Base-by-base conservation (phyloP, 2,113 vertebrate species). In the Isichthys henryi region DNA sequence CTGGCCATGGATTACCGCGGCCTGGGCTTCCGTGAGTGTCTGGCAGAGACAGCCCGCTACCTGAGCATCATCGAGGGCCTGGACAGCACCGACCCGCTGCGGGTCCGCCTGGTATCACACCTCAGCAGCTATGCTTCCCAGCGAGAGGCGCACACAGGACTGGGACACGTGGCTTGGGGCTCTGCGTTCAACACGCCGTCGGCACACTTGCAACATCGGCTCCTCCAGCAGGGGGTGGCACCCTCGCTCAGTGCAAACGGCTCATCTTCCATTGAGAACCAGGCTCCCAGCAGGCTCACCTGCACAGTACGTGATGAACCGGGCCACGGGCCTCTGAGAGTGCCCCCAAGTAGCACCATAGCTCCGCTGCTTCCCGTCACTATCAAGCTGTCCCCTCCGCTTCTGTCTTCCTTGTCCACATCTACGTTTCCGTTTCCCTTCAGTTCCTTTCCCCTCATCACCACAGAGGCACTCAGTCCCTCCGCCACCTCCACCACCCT, bases 1-100 rank as follows among this genome's bases (percentile, higher is more conserved):
- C 96, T 99, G 91, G 98, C 98, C 15, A 98, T 99, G 98, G 98
- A 99, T 94, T 99, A 99, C 92, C 96, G 98, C 46, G 98, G 98
- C 90, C 92, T 99, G 85, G 98, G 98, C 21, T 99, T 99, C 95
- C 96, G 98, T 90, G 98, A 99, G 93, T 99, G 98, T 88, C 95
- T 99, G 94, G 98, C 98, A 0, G 98, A 99, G 94, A 98, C 98
- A 0, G 98, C 97, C 80, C 97, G 98, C n/a, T 99, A 99, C 91
- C 95, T 99, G 89, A 98, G 98, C 91, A 97, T 99, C 74, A 98
- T 99, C 5, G 98, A 99, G 91, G 98, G 98, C 23, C 92, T 99
- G 91, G 98, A 99, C 10, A 96, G 96, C 84, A 94, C 98, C 0
- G 98, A 99, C 89, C 98, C 98, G 0, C 96, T 99, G 82, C 95